A percentile compares a stretch with the other conserved stretches of the same genome.
phyloP scores from a whole-genome alignment of 2,113 vertebrate genomes.

The Hiodon tergisus region DNA sequence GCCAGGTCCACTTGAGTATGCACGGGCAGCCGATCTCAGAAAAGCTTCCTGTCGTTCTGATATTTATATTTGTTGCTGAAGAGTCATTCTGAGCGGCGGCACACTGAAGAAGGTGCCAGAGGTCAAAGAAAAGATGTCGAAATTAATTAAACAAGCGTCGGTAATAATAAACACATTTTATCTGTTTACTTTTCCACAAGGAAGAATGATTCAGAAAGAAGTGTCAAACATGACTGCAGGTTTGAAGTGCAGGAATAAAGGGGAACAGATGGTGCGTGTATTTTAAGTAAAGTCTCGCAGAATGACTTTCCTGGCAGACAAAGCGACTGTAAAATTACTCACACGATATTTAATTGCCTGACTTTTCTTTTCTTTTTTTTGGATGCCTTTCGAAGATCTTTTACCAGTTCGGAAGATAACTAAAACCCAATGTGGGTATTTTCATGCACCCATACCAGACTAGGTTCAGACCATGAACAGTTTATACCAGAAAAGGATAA shows the following conservation, averaged over 20 bases:
- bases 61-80: no score
- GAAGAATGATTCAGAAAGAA: constrained; percentile 50
- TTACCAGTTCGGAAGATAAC: constrained; percentile 2
- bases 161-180: neutral
- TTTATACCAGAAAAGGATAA: neutral
- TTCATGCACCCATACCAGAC: neutral
- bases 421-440: neutral
- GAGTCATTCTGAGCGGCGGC: neutral
- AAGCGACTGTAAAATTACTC: constrained; percentile 45
- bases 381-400: neutral
- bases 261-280: constrained; percentile 57
- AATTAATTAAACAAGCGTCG: neutral
- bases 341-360: constrained; percentile 39
- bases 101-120: neutral
- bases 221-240: constrained; percentile 61
- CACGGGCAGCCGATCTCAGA: no score
- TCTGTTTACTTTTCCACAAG: neutral
- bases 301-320: constrained; percentile 53
- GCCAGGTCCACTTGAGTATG: no score
- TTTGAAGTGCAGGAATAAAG: constrained; percentile 49
- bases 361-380: neutral
- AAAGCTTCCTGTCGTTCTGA: no score
- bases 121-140: neutral
- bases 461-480: neutral
- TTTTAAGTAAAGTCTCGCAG: constrained; percentile 54